These are phyloP conservation scores for Drosophila sulfurigaster DNA, from an alignment of 1,140 invertebrate genomes.

Conservation along the genomic window DNA sequence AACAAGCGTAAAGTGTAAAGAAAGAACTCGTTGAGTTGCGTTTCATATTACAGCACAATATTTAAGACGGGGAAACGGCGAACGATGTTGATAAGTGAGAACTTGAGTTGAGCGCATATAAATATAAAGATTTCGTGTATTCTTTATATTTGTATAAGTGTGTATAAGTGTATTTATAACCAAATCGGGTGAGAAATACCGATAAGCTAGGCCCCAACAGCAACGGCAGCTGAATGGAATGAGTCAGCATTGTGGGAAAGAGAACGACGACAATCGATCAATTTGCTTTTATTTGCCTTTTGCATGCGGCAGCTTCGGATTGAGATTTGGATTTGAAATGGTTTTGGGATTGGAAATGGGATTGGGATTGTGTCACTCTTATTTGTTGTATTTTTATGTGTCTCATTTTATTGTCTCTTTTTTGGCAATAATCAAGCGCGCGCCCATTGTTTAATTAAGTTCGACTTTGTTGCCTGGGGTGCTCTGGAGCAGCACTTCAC, in stretches of 20 bases:
- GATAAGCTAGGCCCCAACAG: slow-evolving; percentile 56
- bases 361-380: slow-evolving; percentile 62
- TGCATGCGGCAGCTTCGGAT: slow-evolving; percentile 51
- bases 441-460: slow-evolving; percentile 56
- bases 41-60: slow-evolving; percentile 61
- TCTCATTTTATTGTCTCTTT: slow-evolving; percentile 15
- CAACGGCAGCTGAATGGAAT: slow-evolving; percentile 27
- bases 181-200: slow-evolving; percentile 22
- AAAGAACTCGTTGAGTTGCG: slow-evolving; percentile 50
- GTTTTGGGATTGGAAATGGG: slow-evolving; percentile 29
- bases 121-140: slow-evolving; percentile 64
- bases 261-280: slow-evolving; percentile 65
- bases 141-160: slow-evolving; percentile 26
- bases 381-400: slow-evolving; percentile 37
- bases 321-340: slow-evolving; percentile 34
- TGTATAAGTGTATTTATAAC: slow-evolving; percentile 36
- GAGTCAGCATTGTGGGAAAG: slow-evolving; percentile 67
- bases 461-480: slow-evolving; percentile 37
- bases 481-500: slow-evolving; percentile 42
- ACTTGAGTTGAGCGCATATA: slow-evolving; percentile 55
- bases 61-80: background rate
- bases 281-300: slow-evolving; percentile 78
- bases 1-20: slow-evolving; percentile 38
- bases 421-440: slow-evolving; percentile 46
- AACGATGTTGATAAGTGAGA: slow-evolving; percentile 64